Conservation (phyloP, 1,140 invertebrate genomes). For the Zophobas morio region DNA sequence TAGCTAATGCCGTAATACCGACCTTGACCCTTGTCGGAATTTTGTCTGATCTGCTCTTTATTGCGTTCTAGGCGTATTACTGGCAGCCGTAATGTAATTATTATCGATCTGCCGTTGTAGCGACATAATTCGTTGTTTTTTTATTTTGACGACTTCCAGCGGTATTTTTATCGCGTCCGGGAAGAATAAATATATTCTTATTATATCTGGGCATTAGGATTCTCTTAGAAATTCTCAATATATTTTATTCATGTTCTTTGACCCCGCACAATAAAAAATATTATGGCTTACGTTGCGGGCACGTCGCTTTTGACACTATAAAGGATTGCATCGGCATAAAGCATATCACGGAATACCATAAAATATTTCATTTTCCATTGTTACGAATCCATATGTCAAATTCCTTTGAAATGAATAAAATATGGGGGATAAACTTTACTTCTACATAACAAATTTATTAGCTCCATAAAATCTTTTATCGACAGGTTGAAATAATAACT, state of each 20-base stretch:
- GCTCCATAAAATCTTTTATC: slow-evolving; percentile 19
- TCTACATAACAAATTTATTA: slow-evolving; percentile 43
- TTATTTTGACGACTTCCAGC: too few species aligned
- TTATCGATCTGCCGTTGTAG: too few species aligned
- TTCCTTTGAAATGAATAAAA: slow-evolving; percentile 42
- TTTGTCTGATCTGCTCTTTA: too few species aligned
- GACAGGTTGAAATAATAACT: slow-evolving; percentile 11
- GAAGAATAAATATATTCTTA: too few species aligned
- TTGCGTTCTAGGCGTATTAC: too few species aligned
- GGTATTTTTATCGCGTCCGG: too few species aligned
- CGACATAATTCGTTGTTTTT: too few species aligned
- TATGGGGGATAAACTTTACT: slow-evolving; percentile 27
- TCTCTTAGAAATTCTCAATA: slow-evolving; percentile 44
- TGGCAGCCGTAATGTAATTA: too few species aligned
- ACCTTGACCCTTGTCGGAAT: too few species aligned
- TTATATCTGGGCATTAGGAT: slow-evolving; percentile 31
- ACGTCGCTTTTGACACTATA: slow-evolving; percentile 46
- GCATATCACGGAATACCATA: slow-evolving; percentile 45
- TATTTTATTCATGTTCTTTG: slow-evolving; percentile 56
- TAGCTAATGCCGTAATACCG: too few species aligned
- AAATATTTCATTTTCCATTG: slow-evolving; percentile 54
- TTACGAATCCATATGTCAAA: slow-evolving; percentile 48
- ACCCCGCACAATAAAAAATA: slow-evolving; percentile 54
- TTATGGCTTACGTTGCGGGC: slow-evolving; percentile 46
- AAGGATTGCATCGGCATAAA: slow-evolving; percentile 45